phyloP scores from a whole-genome alignment of 2,113 vertebrate genomes.

The Sminthopsis crassicaudata region DNA sequence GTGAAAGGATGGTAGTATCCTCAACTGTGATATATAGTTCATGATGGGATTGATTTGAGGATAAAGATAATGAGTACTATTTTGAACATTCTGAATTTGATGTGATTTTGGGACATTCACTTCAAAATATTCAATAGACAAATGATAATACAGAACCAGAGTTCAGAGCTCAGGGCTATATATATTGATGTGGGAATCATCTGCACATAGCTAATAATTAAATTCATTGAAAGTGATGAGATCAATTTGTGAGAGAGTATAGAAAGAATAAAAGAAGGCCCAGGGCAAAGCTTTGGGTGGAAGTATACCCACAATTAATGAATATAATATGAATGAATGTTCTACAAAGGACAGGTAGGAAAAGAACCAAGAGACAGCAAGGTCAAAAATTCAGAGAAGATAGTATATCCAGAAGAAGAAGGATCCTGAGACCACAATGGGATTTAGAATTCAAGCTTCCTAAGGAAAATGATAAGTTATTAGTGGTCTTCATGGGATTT shows the following conservation, averaged over 20 bases:
- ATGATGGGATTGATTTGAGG: not conserved
- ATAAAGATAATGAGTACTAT: not conserved
- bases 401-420: not conserved
- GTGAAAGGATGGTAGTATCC: not conserved
- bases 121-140: not conserved
- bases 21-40: not conserved
- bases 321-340: not conserved
- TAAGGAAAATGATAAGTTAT: not conserved
- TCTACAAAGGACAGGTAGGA: not conserved
- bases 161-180: not conserved
- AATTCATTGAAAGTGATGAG: not conserved
- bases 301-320: not conserved
- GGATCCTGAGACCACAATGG: not conserved
- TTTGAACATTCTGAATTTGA: not conserved
- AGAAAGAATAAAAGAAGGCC: not conserved
- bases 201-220: not conserved
- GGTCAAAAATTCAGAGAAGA: not conserved
- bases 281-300: not conserved
- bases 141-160: not conserved
- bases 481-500: not conserved
- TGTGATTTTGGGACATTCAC: not conserved
- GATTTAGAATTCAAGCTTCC: not conserved
- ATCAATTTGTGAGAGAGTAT: not conserved
- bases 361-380: not conserved
- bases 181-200: not conserved